A percentile compares a stretch with the other conserved stretches of the same genome.
phyloP scores from a whole-genome alignment of 2,888 invertebrate genomes.

The Asteroscopus sphinx region DNA sequence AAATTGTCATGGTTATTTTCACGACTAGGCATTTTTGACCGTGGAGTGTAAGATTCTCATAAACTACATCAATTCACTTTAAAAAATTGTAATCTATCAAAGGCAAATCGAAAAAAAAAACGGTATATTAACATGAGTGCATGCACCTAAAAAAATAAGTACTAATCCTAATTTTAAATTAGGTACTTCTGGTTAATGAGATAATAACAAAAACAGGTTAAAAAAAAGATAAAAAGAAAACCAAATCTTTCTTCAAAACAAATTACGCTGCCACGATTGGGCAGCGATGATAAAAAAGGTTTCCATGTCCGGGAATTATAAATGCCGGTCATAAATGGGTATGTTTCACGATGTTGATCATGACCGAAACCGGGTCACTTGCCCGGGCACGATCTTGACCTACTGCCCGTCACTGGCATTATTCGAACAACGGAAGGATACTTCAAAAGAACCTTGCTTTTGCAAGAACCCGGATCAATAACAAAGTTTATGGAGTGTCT shows the following conservation, averaged over 20 bases:
- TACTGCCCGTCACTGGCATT: constrained; percentile 38
- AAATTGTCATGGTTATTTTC: background rate
- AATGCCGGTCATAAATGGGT: constrained; percentile 36
- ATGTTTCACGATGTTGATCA: constrained; percentile 55
- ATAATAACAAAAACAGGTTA: background rate
- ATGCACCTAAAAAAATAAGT: too few relatives aligned
- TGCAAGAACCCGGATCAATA: constrained; percentile 26
- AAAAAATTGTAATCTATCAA: too few relatives aligned
- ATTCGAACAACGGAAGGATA: constrained; percentile 23
- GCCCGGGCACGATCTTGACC: constrained; percentile 51
- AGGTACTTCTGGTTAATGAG: too few relatives aligned
- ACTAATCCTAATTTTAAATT: too few relatives aligned
- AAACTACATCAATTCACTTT: too few relatives aligned
- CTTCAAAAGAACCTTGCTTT: constrained; percentile 19
- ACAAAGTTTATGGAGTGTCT: constrained; percentile 15
- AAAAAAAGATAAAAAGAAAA: background rate
- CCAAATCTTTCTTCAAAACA: background rate
- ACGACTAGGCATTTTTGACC: too few relatives aligned
- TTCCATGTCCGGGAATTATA: constrained; percentile 14
- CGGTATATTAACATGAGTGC: too few relatives aligned
- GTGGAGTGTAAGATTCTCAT: too few relatives aligned
- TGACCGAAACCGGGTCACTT: constrained; percentile 62
- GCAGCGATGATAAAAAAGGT: constrained; percentile 24
- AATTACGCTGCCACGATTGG: constrained; percentile 24
- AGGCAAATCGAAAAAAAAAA: too few relatives aligned